phyloP scores from a whole-genome alignment of 2,113 vertebrate genomes.

The Myrmophylax atrothorax region DNA sequence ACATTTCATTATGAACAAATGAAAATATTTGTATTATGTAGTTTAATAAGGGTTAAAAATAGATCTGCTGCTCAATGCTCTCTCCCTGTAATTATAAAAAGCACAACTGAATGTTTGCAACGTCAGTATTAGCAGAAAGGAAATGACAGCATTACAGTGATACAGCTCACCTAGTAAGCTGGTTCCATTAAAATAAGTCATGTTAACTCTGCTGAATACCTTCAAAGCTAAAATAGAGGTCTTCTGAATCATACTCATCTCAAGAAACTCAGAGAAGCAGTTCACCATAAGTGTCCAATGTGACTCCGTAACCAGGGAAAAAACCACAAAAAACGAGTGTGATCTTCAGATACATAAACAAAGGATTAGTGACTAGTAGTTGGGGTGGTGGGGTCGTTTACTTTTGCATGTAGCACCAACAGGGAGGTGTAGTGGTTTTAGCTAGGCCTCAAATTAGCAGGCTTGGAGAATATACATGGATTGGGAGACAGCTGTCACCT shows the following conservation, averaged over 20 bases:
- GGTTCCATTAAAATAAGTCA: neutral
- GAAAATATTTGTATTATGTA: neutral
- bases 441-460: no score
- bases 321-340: neutral
- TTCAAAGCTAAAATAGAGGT: neutral
- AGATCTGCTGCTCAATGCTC: neutral
- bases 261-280: neutral
- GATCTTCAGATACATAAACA: neutral
- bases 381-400: neutral
- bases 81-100: neutral
- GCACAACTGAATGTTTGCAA: neutral
- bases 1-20: neutral
- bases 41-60: neutral
- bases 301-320: neutral
- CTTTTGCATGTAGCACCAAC: neutral
- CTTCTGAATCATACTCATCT: neutral
- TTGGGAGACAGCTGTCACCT: no score
- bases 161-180: neutral
- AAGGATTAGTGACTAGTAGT: neutral
- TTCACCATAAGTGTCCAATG: accelerated
- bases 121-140: neutral
- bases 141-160: neutral
- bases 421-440: no score
- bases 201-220: neutral
- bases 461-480: no score